Percentiles rank a stretch among this genome's conserved stretches.
phyloP scores from a whole-genome alignment of 2,888 invertebrate species.

The Phengaris arion region DNA sequence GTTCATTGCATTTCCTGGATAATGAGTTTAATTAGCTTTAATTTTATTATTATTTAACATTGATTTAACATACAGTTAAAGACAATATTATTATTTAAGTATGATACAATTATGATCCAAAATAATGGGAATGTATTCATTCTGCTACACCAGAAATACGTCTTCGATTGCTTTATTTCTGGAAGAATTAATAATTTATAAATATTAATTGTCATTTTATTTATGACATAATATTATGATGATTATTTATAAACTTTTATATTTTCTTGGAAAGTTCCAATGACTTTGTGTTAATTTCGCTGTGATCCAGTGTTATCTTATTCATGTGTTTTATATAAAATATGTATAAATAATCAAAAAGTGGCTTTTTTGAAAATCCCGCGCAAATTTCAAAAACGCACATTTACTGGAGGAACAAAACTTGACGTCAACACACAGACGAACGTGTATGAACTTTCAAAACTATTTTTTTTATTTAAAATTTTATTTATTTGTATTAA shows the following conservation, averaged over 20 bases:
- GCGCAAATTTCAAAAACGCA: too few species aligned
- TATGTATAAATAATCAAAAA: background rate
- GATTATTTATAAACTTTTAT: conserved; percentile 18
- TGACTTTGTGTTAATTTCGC: conserved; percentile 48
- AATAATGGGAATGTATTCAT: background rate
- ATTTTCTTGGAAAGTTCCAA: conserved; percentile 26
- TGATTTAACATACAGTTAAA: too few species aligned
- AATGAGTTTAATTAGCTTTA: too few species aligned
- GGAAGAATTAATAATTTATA: conserved; percentile 4
- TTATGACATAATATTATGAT: conserved; percentile 16
- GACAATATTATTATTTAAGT: too few species aligned
- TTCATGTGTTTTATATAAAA: conserved; percentile 36
- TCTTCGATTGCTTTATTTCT: background rate
- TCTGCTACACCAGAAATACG: background rate
- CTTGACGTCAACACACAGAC: too few species aligned
- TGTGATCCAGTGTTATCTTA: conserved; percentile 44
- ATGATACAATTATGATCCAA: background rate
- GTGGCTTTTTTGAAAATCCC: too few species aligned
- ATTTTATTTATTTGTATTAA: too few species aligned
- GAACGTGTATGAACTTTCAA: too few species aligned
- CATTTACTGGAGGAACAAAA: too few species aligned
- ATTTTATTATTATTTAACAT: too few species aligned
- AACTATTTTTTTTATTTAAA: too few species aligned
- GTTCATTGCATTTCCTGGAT: too few species aligned
- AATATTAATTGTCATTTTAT: conserved; percentile 4